Evolutionary conservation across 2,113 vertebrate genomes (phyloP).

Genomic region (Fregetta grallaria): DNA sequence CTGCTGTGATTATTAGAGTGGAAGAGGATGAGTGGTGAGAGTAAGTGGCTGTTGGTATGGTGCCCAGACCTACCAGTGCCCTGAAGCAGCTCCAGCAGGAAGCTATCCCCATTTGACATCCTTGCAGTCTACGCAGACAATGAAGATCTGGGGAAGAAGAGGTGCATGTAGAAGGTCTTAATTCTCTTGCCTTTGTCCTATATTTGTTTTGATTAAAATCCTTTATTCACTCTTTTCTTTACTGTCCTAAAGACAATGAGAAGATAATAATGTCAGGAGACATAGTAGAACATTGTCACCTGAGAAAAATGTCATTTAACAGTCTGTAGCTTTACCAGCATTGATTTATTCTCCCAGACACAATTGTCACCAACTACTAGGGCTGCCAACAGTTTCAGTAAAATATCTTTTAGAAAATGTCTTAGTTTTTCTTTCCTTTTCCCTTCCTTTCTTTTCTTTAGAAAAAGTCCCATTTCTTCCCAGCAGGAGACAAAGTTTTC

Average conservation of each 20-base stretch:
- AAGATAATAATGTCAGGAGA: constrained; percentile 34
- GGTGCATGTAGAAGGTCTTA: neutral
- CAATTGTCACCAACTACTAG: neutral
- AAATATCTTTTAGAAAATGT: neutral
- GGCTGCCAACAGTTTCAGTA: neutral
- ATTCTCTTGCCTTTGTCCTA: neutral
- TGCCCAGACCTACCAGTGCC: constrained; percentile 48
- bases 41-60: constrained; percentile 50
- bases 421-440: neutral
- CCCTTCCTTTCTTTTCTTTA: neutral
- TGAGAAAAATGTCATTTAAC: neutral
- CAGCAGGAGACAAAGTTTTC: neutral
- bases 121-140: neutral
- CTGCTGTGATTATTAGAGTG: constrained; percentile 63
- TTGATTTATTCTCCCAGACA: neutral
- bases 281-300: neutral
- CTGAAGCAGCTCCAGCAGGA: constrained; percentile 37
- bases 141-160: neutral
- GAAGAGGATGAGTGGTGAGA: constrained; percentile 42
- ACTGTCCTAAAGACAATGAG: constrained; percentile 2
- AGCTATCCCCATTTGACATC: constrained; percentile 7
- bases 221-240: neutral
- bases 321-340: neutral
- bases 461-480: neutral
- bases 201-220: neutral